Percentiles rank a stretch among this genome's conserved stretches.
Conservation (phyloP, 2,113 vertebrate genomes). For the Bucco capensis region DNA sequence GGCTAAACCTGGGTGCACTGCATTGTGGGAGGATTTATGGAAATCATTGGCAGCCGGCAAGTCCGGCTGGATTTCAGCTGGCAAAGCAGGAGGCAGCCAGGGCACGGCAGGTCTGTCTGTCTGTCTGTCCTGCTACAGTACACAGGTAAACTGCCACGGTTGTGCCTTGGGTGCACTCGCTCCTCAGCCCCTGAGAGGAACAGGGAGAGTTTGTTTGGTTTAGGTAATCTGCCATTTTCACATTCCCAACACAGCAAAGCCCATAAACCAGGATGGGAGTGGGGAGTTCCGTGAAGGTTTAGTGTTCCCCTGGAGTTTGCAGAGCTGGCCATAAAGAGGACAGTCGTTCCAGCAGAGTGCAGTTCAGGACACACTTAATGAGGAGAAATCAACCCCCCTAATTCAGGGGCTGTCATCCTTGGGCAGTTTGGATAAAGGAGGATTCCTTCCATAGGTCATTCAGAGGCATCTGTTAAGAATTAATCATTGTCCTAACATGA, state of each 20-base stretch:
- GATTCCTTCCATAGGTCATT: neutral
- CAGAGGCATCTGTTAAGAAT: neutral
- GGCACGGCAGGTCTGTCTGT: neutral
- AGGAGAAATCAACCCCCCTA: constrained; percentile 6
- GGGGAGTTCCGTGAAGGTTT: fast-evolving
- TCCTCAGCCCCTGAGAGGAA: fast-evolving
- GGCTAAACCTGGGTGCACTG: neutral
- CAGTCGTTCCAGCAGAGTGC: neutral
- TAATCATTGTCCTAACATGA: fast-evolving
- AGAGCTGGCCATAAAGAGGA: neutral
- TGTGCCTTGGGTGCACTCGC: fast-evolving
- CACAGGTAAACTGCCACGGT: neutral
- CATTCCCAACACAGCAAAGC: fast-evolving
- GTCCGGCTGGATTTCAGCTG: neutral
- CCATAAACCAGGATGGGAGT: fast-evolving
- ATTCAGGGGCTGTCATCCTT: neutral
- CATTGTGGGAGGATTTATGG: neutral
- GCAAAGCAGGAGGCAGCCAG: neutral
- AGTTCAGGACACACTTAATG: neutral
- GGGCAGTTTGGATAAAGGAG: neutral
- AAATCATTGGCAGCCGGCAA: neutral
- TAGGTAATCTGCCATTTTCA: fast-evolving
- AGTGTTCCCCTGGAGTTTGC: neutral
- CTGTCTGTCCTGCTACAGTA: neutral
- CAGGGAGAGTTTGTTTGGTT: fast-evolving